Evolutionary conservation across 2,888 invertebrate genomes (phyloP).

Genomic region (Cylindroiulus punctatus): DNA sequence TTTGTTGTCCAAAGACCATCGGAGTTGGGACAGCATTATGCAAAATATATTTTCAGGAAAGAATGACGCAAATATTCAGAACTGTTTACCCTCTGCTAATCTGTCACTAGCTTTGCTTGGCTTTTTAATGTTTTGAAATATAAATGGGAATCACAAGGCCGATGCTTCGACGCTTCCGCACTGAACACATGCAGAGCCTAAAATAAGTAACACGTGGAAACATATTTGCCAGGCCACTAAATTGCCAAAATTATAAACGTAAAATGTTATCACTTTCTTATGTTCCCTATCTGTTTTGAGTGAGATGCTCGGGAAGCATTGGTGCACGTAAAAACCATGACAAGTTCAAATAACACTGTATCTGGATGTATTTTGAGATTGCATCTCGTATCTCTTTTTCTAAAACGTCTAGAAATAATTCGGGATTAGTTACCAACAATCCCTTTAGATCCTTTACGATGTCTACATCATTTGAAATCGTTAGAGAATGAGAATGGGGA

Average conservation of each 20-base stretch:
- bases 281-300: not conserved
- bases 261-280: conserved; percentile 1
- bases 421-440: not conserved
- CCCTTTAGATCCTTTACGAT: not conserved
- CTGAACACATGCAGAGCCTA: not conserved
- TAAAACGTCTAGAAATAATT: no score
- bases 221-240: not conserved
- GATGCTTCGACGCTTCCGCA: not conserved
- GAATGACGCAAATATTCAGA: no score
- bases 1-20: not conserved
- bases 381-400: not conserved
- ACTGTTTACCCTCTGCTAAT: not conserved
- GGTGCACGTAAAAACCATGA: not conserved
- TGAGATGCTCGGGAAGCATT: not conserved
- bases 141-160: conserved; percentile 12
- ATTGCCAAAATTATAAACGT: not conserved
- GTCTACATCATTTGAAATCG: not conserved
- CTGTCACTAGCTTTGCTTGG: not conserved
- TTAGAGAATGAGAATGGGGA: not conserved
- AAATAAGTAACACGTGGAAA: conserved; percentile 30
- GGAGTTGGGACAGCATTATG: not conserved
- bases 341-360: not conserved
- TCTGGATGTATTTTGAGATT: not conserved
- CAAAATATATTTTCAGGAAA: not conserved
- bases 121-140: not conserved